Evolutionary conservation across 2,888 invertebrate species (phyloP).

Genomic region (Hyposoter didymator): DNA sequence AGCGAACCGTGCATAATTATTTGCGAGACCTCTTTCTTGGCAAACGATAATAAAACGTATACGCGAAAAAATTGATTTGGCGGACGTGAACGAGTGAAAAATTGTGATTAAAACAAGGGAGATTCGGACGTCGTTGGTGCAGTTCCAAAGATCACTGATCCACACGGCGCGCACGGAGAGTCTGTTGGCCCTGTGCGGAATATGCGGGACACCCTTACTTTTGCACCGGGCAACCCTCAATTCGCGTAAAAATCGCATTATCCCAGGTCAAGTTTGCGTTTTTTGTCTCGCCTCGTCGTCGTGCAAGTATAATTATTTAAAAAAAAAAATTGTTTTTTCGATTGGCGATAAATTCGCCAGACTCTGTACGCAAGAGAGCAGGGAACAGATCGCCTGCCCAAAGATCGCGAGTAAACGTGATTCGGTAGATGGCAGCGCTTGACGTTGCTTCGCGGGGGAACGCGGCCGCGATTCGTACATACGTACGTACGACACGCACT

Average conservation of each 20-base stretch:
- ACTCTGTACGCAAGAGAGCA: slow-evolving; percentile 14
- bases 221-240: slow-evolving; percentile 9
- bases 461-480: slow-evolving; percentile 30
- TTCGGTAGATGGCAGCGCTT: slow-evolving; percentile 47
- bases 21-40: background rate
- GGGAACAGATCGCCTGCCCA: slow-evolving; percentile 12
- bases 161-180: slow-evolving; percentile 61
- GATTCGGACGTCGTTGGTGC: slow-evolving; percentile 30
- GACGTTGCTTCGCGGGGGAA: slow-evolving; percentile 31
- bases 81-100: slow-evolving; percentile 4
- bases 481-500: background rate
- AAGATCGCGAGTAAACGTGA: slow-evolving; percentile 42
- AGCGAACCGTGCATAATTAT: background rate
- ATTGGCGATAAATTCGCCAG: background rate
- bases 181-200: slow-evolving; percentile 44
- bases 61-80: background rate
- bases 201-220: slow-evolving; percentile 34
- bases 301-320: background rate
- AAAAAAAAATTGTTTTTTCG: background rate
- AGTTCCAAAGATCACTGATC: slow-evolving; percentile 66
- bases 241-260: background rate
- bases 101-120: slow-evolving; percentile 14
- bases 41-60: background rate
- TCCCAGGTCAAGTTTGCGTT: background rate
- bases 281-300: background rate